These are phyloP conservation scores for Synanthedon vespiformis DNA, from an alignment of 2,888 invertebrate species.

Conservation along the genomic window DNA sequence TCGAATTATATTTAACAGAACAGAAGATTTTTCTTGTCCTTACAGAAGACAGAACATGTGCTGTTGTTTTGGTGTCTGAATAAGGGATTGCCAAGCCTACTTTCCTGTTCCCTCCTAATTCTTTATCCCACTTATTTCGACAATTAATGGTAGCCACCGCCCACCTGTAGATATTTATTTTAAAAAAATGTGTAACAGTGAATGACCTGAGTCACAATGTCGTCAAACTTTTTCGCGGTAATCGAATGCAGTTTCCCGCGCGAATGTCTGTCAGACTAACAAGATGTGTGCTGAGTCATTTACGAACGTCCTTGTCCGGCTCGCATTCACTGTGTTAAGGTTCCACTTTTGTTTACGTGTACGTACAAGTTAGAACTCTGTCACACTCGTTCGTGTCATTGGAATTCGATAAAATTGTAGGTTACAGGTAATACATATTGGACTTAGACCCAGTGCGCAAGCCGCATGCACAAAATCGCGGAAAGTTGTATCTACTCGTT, in stretches of 20 bases:
- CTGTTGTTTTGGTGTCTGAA: no score
- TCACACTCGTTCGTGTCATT: neutral
- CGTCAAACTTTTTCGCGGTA: slow-evolving; percentile 24
- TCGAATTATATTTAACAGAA: neutral
- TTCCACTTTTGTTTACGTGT: slow-evolving; percentile 1
- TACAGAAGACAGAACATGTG: neutral
- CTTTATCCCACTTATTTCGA: no score
- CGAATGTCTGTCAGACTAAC: slow-evolving; percentile 4
- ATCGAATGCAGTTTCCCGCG: slow-evolving; percentile 16
- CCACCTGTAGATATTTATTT: no score
- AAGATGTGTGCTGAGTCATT: slow-evolving; percentile 7
- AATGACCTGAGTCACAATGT: slow-evolving; percentile 24
- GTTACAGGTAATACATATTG: neutral
- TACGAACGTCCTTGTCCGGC: slow-evolving; percentile 1
- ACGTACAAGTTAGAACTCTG: neutral
- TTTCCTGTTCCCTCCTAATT: no score
- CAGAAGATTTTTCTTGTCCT: neutral
- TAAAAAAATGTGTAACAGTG: slow-evolving; percentile 5
- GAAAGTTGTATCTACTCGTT: neutral
- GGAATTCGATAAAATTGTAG: neutral
- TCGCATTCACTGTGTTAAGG: slow-evolving; percentile 1
- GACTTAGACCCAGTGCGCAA: neutral
- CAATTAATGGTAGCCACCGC: no score
- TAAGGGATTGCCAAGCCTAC: no score
- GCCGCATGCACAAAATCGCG: neutral